Evolutionary conservation across 92 coral and sea anemone species (phyloP), one percentile per base, ranked within the genome.

Genomic region (Porites lobata): DNA sequence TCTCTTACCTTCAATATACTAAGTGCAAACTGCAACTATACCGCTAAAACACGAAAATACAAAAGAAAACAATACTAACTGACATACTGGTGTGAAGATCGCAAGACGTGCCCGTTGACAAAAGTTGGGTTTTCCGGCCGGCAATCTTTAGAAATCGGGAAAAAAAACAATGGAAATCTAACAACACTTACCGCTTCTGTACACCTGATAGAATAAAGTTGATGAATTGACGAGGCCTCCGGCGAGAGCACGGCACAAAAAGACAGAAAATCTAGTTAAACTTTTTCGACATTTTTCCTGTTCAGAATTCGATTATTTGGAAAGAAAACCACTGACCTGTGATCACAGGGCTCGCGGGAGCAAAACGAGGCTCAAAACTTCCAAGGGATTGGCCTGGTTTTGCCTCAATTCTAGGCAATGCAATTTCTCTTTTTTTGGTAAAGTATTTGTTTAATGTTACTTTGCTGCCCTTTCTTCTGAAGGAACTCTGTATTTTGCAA

Each of bases 261-360:
- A 69, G 52, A 50, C 4, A 52, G 22, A 19, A 69, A n/a, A 65
- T 68, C 22, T 9, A 8, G 72, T 52, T 50, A 20, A 64, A 64
- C 38, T 78, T 78, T 18, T 21, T 61, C 1, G 51, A 53, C 26
- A 32, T 17, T 24, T 68, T 81, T 69, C 76, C 54, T 53, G 75
- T 0, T 66, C 17, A 81, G 85, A 26, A 81, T 81, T 81, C 29
- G 72, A 57, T 22, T 2, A 12, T n/a, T 6, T 9, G 52, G 20
- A 50, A n/a, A 72, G 47, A 50, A 59, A 63, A 59, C 87, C 87
- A 84, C 87, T 84, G 87, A 84, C 87, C 87, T 73, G 74, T 73
- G 50, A 50, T 84, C 80, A 72, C 29, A 24, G 47, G 86, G 87
- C 80, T 73, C 62, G 87, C 87, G 87, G 87, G 87, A 84, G 72